Percentiles rank a stretch among this genome's conserved stretches.
Conservation (phyloP, 2,888 invertebrate species). For the Epirrita christyi region DNA sequence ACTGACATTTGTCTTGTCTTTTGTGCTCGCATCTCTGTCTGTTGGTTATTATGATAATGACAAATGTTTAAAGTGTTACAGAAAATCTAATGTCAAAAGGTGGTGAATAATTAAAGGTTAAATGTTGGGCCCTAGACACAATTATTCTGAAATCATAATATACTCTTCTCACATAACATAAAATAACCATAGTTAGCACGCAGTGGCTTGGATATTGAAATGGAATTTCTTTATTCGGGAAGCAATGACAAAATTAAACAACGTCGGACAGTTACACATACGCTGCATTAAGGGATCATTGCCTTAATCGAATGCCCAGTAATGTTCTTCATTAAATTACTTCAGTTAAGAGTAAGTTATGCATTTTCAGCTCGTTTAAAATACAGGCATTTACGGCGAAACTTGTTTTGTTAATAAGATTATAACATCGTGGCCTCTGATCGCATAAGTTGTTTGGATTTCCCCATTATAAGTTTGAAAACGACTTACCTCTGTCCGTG, state of each 20-base stretch:
- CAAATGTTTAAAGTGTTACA: slow-evolving; percentile 23
- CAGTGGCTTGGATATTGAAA: not conserved
- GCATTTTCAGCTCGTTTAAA: not conserved
- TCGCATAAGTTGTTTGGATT: slow-evolving; percentile 45
- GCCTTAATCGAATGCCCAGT: slow-evolving; percentile 5
- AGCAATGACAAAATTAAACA: not conserved
- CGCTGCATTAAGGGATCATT: slow-evolving; percentile 9
- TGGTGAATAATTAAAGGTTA: not conserved
- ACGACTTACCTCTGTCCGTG: slow-evolving; percentile 45
- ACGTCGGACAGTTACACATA: slow-evolving; percentile 3
- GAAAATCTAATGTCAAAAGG: slow-evolving; percentile 3
- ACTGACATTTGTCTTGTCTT: slow-evolving; percentile 68
- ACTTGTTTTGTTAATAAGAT: not conserved
- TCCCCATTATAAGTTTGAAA: slow-evolving; percentile 50
- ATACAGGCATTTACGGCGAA: not conserved
- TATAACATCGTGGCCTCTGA: slow-evolving; percentile 38
- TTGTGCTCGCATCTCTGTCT: slow-evolving; percentile 55
- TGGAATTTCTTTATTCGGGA: not conserved
- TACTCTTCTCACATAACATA: not conserved
- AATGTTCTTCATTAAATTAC: slow-evolving; percentile 3
- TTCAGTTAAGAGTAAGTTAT: not conserved
- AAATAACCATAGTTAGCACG: not conserved
- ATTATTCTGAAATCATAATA: not conserved
- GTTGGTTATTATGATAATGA: slow-evolving; percentile 38
- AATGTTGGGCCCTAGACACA: not conserved